Base-by-base conservation (phyloP, 2,888 invertebrate species). In the Thecocarcelia acutangulata region DNA sequence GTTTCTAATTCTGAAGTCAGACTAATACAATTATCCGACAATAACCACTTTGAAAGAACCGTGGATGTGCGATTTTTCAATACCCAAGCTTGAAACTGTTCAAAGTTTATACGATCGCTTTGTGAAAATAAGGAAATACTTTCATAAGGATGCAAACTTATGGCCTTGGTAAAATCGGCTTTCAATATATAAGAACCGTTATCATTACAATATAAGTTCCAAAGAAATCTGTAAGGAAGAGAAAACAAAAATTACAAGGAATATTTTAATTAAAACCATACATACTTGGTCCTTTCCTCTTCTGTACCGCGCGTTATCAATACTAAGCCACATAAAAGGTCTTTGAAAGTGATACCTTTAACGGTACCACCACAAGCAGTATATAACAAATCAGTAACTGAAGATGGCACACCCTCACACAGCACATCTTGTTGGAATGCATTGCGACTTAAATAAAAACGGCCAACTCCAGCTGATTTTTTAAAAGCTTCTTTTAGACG, bases 401-500 rank as follows among this genome's bases (percentile, higher is more conserved):
- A 93, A 66, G 92, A 90, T 3, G 97, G 97, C 21, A 97, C 96
- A 66, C 96, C 95, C 90, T 97, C 97, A 86, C 97, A 96, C 78
- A 97, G 92, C 68, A 97, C 97, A 91, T 97, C 96, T 88, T 94
- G 94, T 72, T 94, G 94, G 91, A 97, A 97, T 52, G 94, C 94
- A 87, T 93, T 93, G 87, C 95, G 94, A 87, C 94, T 94, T 88
- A 96, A 92, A 85, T 93, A 92, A 85, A 93, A 92, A 75, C 93
- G 93, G 24, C 94, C 94, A 80, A 94, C 92, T 80, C 95, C 95
- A 72, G 96, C 95, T 85, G 95, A 94, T 88, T 96, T 93, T 89
- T 96, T 96, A 90, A 97, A 97, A 59, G 97, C 96, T 91, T 97
- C 97, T 88, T 95, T 95, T 78, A 97, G 93, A 85, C 97, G 93